Evolutionary conservation across 64 coral and sea anemone species (phyloP), one percentile per base, ranked within the genome.

Genomic region (Actinia equina): DNA sequence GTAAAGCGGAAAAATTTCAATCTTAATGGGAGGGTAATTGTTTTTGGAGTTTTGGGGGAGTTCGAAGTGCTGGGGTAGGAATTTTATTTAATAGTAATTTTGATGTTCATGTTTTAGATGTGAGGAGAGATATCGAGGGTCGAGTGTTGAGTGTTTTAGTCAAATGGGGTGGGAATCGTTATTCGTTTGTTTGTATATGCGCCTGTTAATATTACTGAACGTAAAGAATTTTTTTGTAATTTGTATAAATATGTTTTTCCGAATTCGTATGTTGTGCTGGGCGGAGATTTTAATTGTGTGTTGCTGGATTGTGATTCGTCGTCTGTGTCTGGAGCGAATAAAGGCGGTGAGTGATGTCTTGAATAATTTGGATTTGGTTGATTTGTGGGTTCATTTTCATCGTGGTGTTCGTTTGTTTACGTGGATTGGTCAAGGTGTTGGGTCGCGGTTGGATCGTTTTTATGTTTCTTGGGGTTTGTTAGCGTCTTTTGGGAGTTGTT

Each of bases 381-480:
- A 53, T 53, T 53, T 53, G 11, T 53, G 52, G 52, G 11, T 53
- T 53, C 11, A 53, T 53, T 53, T 53, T 11, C 52, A 53, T 53
- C 2, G 59, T 14, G 15, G 16, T 61, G 59, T 14, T 61, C 13
- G 59, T 14, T 17, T 14, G 6, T 14, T 61, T 14, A 19, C 13
- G 6, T 61, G 59, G 59, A 19, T 2, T 14, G 59, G 59, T 2
- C 52, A 19, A n/a, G n/a, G n/a, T n/a, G n/a, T n/a, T n/a, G n/a
- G n/a, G n/a, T n/a, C n/a, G n/a, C n/a, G n/a, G n/a, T 51, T 86
- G 18, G 89, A 86, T 52, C 65, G 56, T 14, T 85, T 91, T 45
- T 77, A 80, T 14, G n/a, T 87, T 60, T 92, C 85, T 71, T 26
- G 52, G n/a, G n/a, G n/a, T n/a, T n/a, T n/a, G n/a, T n/a, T n/a